Evolutionary conservation across 2,797 vertebrate genomes (phyloP).

Genomic region (Etheostoma nigrum): DNA sequence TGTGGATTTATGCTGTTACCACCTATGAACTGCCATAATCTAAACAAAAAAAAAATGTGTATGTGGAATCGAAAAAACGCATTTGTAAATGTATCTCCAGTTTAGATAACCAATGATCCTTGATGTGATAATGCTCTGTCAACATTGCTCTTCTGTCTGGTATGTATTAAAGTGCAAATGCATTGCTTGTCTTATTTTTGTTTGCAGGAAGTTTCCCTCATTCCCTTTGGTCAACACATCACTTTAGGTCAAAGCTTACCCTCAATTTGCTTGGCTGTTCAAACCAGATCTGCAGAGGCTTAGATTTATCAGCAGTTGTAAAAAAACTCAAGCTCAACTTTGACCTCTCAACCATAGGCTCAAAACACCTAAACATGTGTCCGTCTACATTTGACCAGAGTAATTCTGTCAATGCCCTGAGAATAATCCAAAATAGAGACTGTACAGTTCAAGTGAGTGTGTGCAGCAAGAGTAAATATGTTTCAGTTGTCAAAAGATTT

Average conservation of each 20-base stretch:
- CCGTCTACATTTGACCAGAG: neutral
- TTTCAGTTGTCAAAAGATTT: conserved; percentile 29
- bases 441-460: neutral
- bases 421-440: neutral
- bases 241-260: conserved; percentile 44
- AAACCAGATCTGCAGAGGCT: conserved; percentile 23
- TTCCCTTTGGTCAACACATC: conserved; percentile 48
- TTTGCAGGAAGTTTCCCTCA: conserved; percentile 37
- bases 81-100: neutral
- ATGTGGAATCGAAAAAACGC: neutral
- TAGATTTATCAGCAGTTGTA: conserved; percentile 26
- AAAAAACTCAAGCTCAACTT: conserved; percentile 7
- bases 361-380: conserved; percentile 1
- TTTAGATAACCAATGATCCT: neutral
- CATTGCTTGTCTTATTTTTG: neutral
- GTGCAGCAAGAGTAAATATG: conserved; percentile 6
- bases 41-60: neutral
- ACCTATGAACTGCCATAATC: neutral
- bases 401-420: conserved; percentile 8
- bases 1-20: neutral
- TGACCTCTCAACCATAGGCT: conserved; percentile 12
- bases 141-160: conserved; percentile 6
- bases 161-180: conserved; percentile 22
- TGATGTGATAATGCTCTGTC: conserved; percentile 26
- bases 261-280: conserved; percentile 36